A percentile compares a stretch with the other conserved stretches of the same genome.
These are phyloP conservation scores for Xiphophorus birchmanni DNA, from an alignment of 2,797 vertebrate genomes.

Conservation along the genomic window DNA sequence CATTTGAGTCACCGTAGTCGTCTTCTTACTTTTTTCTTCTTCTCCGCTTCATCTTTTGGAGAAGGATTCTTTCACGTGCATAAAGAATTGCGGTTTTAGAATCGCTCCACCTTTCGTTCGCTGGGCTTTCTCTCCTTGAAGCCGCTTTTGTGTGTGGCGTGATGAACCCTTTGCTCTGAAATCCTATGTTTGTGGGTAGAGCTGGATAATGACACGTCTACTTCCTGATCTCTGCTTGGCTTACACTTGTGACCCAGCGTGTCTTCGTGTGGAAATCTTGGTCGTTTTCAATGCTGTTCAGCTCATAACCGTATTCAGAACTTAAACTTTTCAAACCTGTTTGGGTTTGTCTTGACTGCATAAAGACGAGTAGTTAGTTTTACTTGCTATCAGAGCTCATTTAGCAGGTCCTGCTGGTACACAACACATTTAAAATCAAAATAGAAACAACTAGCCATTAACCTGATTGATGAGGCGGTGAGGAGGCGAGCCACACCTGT, in stretches of 20 bases:
- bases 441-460: not conserved
- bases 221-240: conserved; percentile 15
- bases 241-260: not conserved
- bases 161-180: not conserved
- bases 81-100: not conserved
- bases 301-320: not conserved
- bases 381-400: not conserved
- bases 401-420: not conserved
- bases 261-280: not conserved
- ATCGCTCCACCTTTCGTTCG: not conserved
- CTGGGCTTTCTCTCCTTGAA: not conserved
- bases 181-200: not conserved
- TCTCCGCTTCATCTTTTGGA: not conserved
- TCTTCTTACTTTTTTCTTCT: not conserved
- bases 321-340: not conserved
- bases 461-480: not conserved
- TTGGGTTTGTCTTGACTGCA: not conserved
- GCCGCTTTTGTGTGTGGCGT: not conserved
- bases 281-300: not conserved
- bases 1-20: not conserved
- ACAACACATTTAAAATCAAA: not conserved
- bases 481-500: not conserved
- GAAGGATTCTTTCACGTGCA: not conserved
- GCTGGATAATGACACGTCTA: conserved; percentile 10
- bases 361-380: not conserved